A percentile compares a stretch with the other conserved stretches of the same genome.
These are phyloP conservation scores for Acrossocheilus wenchowensis DNA, from an alignment of 2,797 vertebrate genomes.

Conservation along the genomic window DNA sequence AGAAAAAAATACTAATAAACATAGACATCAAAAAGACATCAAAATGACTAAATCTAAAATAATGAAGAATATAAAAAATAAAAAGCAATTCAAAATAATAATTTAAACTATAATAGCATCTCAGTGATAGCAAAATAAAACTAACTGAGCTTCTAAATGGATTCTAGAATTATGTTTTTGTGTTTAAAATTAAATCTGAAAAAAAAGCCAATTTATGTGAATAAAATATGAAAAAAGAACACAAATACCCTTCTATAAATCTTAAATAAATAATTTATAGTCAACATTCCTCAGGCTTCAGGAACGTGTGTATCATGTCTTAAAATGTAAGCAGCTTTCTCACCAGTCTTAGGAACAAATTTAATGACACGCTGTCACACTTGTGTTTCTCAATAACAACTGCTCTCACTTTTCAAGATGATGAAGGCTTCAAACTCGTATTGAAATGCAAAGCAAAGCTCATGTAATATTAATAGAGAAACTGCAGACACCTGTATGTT, in stretches of 20 bases:
- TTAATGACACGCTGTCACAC: neutral
- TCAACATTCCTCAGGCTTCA: neutral
- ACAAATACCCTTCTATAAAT: neutral
- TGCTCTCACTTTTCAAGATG: neutral
- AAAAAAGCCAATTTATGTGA: neutral
- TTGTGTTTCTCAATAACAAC: neutral
- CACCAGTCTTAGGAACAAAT: neutral
- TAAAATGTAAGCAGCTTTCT: neutral
- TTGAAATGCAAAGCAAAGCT: neutral
- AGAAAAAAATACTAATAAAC: too few species aligned
- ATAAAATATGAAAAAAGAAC: neutral
- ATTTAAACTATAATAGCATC: too few species aligned
- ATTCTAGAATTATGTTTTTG: neutral
- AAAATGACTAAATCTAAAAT: too few species aligned
- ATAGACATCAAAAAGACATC: too few species aligned
- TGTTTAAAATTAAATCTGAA: neutral
- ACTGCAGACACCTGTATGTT: slow-evolving; percentile 3
- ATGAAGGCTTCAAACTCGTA: neutral
- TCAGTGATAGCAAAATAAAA: too few species aligned
- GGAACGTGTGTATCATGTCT: neutral
- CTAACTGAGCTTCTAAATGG: neutral
- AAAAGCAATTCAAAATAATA: too few species aligned
- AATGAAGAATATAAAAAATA: too few species aligned
- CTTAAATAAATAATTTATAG: neutral
- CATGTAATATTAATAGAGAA: slow-evolving; percentile 12